Conservation (phyloP, 2,888 invertebrate species). For the Nephrotoma appendiculata region DNA sequence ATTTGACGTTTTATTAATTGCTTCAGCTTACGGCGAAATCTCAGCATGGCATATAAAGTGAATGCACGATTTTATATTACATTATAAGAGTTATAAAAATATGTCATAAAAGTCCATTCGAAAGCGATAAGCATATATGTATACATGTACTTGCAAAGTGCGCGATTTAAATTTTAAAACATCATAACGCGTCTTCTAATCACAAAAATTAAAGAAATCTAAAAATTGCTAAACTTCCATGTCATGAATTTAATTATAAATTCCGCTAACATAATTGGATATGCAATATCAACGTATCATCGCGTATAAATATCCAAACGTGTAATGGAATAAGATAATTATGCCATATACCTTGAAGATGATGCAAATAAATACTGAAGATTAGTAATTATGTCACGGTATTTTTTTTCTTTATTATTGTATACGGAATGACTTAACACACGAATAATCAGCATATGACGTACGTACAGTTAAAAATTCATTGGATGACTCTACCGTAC, state of each 20-base stretch:
- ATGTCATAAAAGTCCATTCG: neutral
- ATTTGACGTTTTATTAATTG: neutral
- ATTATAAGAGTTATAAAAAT: neutral
- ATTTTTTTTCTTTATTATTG: neutral
- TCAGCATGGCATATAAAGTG: neutral
- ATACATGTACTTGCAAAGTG: too few species aligned
- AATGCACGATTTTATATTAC: neutral
- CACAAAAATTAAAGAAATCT: neutral
- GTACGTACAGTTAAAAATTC: neutral
- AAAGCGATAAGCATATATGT: neutral
- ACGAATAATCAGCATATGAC: neutral
- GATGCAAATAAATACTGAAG: neutral
- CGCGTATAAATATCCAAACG: neutral
- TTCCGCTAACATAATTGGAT: neutral
- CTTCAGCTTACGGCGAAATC: neutral
- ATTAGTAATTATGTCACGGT: neutral
- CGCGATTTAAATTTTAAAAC: too few species aligned
- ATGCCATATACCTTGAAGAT: neutral
- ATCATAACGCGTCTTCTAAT: neutral
- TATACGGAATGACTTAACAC: neutral
- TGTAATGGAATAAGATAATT: neutral
- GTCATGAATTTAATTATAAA: neutral
- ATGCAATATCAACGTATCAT: neutral
- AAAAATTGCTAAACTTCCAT: neutral
- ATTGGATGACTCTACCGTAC: neutral